Conservation (phyloP, 92 coral and sea anemone species). For the Chrysogorgia sp. region DNA sequence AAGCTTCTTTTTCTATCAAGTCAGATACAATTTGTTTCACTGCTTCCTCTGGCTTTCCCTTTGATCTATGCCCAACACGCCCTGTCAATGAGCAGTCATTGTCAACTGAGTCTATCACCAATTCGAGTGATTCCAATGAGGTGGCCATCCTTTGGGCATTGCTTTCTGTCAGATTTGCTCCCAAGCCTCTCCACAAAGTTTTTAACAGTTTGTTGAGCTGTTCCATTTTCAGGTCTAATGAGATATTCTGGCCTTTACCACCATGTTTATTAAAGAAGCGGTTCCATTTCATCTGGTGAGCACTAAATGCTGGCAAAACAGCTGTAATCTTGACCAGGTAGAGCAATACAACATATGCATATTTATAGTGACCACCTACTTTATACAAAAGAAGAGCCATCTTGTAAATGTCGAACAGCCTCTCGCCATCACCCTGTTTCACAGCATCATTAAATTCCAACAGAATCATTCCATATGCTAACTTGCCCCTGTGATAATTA, state of each 20-base stretch:
- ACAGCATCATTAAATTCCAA: conserved; percentile 52
- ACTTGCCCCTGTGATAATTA: conserved; percentile 60
- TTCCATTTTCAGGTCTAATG: conserved; percentile 66
- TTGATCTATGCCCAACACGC: conserved; percentile 42
- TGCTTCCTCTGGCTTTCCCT: conserved; percentile 29
- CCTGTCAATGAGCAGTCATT: conserved; percentile 45
- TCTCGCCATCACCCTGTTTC: conserved; percentile 63
- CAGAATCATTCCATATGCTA: conserved; percentile 49
- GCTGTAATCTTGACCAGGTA: conserved; percentile 49
- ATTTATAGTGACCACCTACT: conserved; percentile 51
- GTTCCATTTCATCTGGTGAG: conserved; percentile 39
- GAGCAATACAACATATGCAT: conserved; percentile 57
- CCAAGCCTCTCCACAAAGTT: conserved; percentile 58
- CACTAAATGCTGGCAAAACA: conserved; percentile 40
- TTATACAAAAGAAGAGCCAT: conserved; percentile 55
- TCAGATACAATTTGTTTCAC: conserved; percentile 57
- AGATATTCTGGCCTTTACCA: conserved; percentile 59
- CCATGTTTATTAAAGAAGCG: conserved; percentile 64
- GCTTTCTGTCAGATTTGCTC: conserved; percentile 59
- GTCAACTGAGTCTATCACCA: conserved; percentile 51
- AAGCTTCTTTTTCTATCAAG: conserved; percentile 41
- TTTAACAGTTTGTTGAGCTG: conserved; percentile 60
- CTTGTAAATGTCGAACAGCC: conserved; percentile 56
- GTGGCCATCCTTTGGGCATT: conserved; percentile 62
- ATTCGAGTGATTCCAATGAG: conserved; percentile 50